Conservation (phyloP, 1,140 invertebrate species). For the Notospermus geniculatus region DNA sequence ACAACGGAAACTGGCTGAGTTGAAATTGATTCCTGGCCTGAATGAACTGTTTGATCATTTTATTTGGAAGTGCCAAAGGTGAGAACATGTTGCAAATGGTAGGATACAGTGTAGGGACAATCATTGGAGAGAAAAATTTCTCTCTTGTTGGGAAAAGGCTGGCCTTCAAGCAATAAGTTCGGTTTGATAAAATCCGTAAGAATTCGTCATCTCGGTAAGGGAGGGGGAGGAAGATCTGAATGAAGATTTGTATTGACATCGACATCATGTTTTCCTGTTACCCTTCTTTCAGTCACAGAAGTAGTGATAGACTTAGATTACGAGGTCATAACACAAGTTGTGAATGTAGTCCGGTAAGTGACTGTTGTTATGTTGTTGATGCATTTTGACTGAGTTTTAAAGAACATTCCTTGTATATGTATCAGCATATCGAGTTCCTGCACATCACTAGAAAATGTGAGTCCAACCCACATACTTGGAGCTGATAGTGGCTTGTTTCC, state of each 20-base stretch:
- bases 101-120: no score
- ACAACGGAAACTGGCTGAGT: slow-evolving; percentile 55
- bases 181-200: no score
- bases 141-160: no score
- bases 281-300: slow-evolving; percentile 37
- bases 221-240: no score
- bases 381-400: neutral
- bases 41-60: slow-evolving; percentile 59
- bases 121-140: no score
- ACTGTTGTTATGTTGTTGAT: neutral
- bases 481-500: no score
- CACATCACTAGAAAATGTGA: no score
- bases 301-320: slow-evolving; percentile 45
- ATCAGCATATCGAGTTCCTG: neutral
- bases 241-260: no score
- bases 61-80: slow-evolving; percentile 57
- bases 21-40: slow-evolving; percentile 54
- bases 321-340: slow-evolving; percentile 55
- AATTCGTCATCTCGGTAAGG: no score
- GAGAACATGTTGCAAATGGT: no score
- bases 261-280: neutral
- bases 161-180: no score
- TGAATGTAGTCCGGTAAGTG: slow-evolving; percentile 58
- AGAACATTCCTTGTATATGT: neutral
- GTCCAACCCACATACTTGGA: no score